These are phyloP conservation scores for Knipowitschia caucasica DNA, from an alignment of 2,797 vertebrate genomes.

Conservation along the genomic window DNA sequence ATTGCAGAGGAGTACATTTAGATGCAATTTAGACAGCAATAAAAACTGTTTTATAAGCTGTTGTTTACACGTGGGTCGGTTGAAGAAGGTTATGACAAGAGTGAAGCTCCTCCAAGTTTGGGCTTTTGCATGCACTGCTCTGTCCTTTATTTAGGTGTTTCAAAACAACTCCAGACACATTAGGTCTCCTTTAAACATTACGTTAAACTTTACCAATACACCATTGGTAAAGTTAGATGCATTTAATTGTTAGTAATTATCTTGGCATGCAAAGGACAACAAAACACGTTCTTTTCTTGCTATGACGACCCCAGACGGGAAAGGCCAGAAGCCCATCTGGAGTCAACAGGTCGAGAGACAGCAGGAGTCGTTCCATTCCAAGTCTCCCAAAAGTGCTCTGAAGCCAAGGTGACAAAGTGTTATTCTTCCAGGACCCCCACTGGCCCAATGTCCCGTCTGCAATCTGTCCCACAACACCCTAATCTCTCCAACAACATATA, in stretches of 20 bases:
- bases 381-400: slow-evolving; percentile 41
- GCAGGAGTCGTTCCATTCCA: slow-evolving; percentile 55
- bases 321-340: slow-evolving; percentile 62
- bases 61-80: too few relatives aligned
- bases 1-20: too few relatives aligned
- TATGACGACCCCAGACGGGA: background rate
- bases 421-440: slow-evolving; percentile 41
- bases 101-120: too few relatives aligned
- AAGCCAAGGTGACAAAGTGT: slow-evolving; percentile 41
- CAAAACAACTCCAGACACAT: too few relatives aligned
- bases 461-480: slow-evolving; percentile 61
- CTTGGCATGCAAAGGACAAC: background rate
- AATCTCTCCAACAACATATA: slow-evolving; percentile 19
- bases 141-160: too few relatives aligned
- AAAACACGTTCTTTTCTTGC: background rate
- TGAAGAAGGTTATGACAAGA: too few relatives aligned
- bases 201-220: too few relatives aligned
- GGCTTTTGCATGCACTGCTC: too few relatives aligned
- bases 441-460: slow-evolving; percentile 31
- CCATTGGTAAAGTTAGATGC: too few relatives aligned
- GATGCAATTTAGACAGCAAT: too few relatives aligned
- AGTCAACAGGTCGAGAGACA: slow-evolving; percentile 75
- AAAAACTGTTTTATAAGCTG: too few relatives aligned
- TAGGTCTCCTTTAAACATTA: too few relatives aligned
- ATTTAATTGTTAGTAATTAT: slow-evolving; percentile 47